phyloP scores from a whole-genome alignment of 2,888 invertebrate species.

The Lumbricus terrestris region DNA sequence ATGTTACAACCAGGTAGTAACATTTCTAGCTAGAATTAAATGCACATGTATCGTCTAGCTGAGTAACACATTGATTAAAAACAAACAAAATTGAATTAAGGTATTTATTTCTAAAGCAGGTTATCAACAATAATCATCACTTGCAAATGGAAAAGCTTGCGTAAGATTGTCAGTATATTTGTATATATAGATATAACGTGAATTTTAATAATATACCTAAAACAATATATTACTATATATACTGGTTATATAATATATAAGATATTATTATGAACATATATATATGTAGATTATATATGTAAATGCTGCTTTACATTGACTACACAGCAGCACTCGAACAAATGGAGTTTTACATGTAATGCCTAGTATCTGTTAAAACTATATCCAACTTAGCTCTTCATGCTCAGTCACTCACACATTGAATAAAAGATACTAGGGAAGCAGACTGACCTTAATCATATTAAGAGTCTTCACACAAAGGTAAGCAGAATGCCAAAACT shows the following conservation, averaged over 20 bases:
- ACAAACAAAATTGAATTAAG: background rate
- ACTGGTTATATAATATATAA: slow-evolving; percentile 3
- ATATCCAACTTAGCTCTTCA: background rate
- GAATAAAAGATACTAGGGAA: background rate
- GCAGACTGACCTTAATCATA: background rate
- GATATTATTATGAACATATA: background rate
- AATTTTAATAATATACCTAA: background rate
- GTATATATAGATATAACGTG: background rate
- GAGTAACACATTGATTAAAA: background rate
- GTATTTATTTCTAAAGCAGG: background rate
- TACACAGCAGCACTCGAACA: background rate
- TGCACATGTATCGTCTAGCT: background rate
- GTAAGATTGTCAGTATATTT: background rate
- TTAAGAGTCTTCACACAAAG: background rate
- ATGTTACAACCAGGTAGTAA: background rate
- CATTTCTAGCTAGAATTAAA: background rate
- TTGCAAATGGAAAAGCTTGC: background rate
- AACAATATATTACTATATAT: background rate
- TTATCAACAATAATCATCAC: background rate
- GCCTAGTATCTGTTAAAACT: background rate
- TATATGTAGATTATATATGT: background rate
- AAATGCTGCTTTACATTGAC: background rate
- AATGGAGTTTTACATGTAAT: background rate
- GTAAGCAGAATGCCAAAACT: slow-evolving; percentile 3
- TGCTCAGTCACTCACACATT: background rate